phyloP scores from a whole-genome alignment of 2,113 vertebrate species.

The Corythaeola cristata region DNA sequence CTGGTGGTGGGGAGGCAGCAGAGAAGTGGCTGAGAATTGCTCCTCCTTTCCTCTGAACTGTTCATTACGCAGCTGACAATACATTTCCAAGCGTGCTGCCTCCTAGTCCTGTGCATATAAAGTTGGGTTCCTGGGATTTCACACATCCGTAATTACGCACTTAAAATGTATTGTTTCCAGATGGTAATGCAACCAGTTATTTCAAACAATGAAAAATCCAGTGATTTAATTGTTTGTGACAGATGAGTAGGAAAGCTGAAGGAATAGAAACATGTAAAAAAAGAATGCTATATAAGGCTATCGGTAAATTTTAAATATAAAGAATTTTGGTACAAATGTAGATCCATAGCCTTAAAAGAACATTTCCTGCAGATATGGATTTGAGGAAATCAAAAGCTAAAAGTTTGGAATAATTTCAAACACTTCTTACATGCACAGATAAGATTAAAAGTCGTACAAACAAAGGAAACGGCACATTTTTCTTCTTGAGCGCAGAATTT shows the following conservation, averaged over 20 bases:
- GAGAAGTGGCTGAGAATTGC: not conserved
- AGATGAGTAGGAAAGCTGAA: conserved; percentile 12
- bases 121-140: conserved; percentile 24
- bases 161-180: conserved; percentile 67
- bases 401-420: not conserved
- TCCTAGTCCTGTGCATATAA: not conserved
- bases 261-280: not conserved
- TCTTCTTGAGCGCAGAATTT: not conserved
- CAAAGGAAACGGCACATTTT: not conserved
- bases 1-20: not conserved
- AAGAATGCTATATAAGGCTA: not conserved
- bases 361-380: not conserved
- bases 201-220: conserved; percentile 67
- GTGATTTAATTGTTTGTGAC: conserved; percentile 47
- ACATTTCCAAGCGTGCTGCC: not conserved
- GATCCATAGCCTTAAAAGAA: not conserved
- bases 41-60: not conserved
- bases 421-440: not conserved
- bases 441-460: not conserved
- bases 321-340: not conserved
- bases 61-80: not conserved
- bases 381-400: not conserved
- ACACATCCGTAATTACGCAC: conserved; percentile 25
- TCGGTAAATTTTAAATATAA: not conserved
- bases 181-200: conserved; percentile 65